These are phyloP conservation scores for Tridacna crocea DNA, from an alignment of 2,888 invertebrate genomes.

Conservation along the genomic window DNA sequence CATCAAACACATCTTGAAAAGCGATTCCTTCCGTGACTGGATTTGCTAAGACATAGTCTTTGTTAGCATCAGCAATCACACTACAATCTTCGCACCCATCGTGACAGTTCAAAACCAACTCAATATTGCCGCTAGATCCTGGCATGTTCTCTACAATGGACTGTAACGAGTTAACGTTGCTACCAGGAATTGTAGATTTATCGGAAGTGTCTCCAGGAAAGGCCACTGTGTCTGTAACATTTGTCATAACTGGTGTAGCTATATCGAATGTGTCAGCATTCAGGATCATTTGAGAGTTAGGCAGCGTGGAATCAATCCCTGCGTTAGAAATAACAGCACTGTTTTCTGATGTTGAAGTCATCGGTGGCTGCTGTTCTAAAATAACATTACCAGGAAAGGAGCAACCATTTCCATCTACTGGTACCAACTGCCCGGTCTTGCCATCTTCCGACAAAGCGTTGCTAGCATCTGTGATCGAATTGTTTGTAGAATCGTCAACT, in stretches of 20 bases:
- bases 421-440: not conserved
- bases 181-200: not conserved
- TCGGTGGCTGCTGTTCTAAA: not conserved
- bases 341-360: not conserved
- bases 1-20: conserved; percentile 27
- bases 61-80: conserved; percentile 13
- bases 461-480: not conserved
- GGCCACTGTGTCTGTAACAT: not conserved
- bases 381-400: not conserved
- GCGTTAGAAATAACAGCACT: not conserved
- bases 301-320: not conserved
- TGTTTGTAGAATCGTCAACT: not conserved
- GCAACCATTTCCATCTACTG: not conserved
- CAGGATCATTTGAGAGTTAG: not conserved
- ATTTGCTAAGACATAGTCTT: conserved; percentile 21
- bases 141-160: conserved; percentile 6
- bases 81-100: conserved; percentile 28
- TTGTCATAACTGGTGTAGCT: not conserved
- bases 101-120: conserved; percentile 11
- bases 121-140: conserved; percentile 1
- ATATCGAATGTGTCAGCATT: not conserved
- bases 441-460: not conserved
- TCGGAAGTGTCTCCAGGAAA: not conserved
- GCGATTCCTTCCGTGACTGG: conserved; percentile 24
- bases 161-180: not conserved